Conservation (phyloP, 2,113 vertebrate genomes). For the Prinia subflava region DNA sequence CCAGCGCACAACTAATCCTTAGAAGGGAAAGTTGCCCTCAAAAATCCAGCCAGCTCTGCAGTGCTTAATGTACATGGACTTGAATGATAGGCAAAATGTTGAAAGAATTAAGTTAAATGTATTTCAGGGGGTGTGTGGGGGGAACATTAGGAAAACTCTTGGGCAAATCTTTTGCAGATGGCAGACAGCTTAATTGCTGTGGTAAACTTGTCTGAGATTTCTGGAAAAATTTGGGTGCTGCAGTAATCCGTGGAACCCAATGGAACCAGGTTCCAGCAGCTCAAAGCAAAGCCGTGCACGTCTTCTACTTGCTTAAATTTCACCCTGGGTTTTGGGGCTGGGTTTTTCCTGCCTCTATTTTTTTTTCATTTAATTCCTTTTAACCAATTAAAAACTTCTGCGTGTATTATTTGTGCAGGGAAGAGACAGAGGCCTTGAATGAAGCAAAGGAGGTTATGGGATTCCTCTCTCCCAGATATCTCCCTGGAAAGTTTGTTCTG, state of each 20-base stretch:
- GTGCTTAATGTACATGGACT: neutral
- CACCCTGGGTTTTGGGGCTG: neutral
- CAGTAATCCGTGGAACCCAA: constrained; percentile 20
- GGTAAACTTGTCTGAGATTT: constrained; percentile 65
- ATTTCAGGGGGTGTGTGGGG: neutral
- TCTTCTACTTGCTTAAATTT: neutral
- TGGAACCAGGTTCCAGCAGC: neutral
- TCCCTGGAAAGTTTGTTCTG: neutral
- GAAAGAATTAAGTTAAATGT: constrained; percentile 41
- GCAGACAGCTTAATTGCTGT: constrained; percentile 74
- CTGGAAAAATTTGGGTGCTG: constrained; percentile 62
- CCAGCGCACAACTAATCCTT: constrained; percentile 7
- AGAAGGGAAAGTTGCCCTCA: constrained; percentile 15
- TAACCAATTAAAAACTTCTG: neutral
- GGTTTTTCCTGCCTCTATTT: neutral
- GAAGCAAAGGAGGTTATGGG: neutral
- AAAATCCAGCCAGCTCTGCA: constrained; percentile 27
- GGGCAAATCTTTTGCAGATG: constrained; percentile 66
- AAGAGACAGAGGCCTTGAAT: neutral
- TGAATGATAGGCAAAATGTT: constrained; percentile 20
- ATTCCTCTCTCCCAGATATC: neutral
- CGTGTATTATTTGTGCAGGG: neutral
- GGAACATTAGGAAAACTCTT: constrained; percentile 22
- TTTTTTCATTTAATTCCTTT: neutral
- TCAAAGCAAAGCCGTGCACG: neutral